Evolutionary conservation across 2,797 vertebrate genomes (phyloP).

Genomic region (Chrosomus eos): DNA sequence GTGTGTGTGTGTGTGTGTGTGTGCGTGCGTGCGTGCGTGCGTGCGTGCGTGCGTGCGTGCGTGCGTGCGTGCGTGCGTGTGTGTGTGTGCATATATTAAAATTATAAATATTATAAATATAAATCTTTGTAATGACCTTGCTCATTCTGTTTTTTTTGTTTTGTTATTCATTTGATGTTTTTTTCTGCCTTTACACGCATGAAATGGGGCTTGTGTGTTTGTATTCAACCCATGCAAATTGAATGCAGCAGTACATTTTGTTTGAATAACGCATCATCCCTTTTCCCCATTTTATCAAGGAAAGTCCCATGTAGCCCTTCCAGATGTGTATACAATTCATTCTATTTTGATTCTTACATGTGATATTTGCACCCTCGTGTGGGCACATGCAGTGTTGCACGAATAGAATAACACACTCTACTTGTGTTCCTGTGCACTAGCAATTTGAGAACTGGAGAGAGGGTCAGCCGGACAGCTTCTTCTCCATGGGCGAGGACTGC

Average conservation of each 20-base stretch:
- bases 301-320: constrained; percentile 45
- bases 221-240: background rate
- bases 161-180: background rate
- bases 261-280: background rate
- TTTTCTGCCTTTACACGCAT: background rate
- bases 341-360: background rate
- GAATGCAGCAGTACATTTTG: background rate
- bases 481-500: constrained; percentile 93
- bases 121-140: background rate
- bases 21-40: background rate
- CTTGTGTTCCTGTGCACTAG: constrained; percentile 69
- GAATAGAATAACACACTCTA: background rate
- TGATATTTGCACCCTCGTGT: constrained; percentile 51
- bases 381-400: constrained; percentile 6
- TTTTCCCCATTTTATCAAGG: constrained; percentile 13
- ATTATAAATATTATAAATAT: background rate
- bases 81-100: background rate
- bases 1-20: background rate
- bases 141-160: background rate
- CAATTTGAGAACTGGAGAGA: constrained; percentile 97
- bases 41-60: no score
- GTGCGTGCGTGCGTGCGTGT: background rate
- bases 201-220: background rate
- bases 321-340: constrained; percentile 29
- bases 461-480: constrained; percentile 96